Conservation (phyloP, 2,888 invertebrate species). For the Therioaphis trifolii region DNA sequence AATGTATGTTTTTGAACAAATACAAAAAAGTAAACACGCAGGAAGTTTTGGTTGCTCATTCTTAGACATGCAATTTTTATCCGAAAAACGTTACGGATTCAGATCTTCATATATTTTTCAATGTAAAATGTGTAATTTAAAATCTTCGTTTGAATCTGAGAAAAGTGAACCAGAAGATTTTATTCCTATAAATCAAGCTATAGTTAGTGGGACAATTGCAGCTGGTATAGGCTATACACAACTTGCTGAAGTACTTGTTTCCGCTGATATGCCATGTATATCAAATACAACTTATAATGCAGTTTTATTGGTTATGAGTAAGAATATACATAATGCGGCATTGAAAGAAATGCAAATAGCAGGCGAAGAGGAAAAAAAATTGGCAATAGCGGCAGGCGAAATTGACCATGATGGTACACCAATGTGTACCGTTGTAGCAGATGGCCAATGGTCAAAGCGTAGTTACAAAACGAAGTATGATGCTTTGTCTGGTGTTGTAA, state of each 20-base stretch:
- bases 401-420: conserved; percentile 8
- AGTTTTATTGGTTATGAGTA: conserved; percentile 3
- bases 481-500: no score
- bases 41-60: neutral
- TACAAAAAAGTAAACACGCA: neutral
- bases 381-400: conserved; percentile 11
- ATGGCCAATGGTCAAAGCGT: no score
- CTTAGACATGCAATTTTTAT: conserved; percentile 5
- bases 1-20: conserved; percentile 19
- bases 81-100: neutral
- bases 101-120: neutral
- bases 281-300: neutral
- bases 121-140: conserved; percentile 21
- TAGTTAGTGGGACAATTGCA: neutral
- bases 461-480: no score
- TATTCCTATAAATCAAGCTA: neutral
- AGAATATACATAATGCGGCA: neutral
- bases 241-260: neutral
- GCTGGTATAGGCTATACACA: conserved; percentile 3
- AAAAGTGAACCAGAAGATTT: neutral
- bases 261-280: neutral
- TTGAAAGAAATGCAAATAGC: neutral
- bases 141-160: neutral
- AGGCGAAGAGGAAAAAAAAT: neutral
- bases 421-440: neutral